Percentiles rank a stretch among this genome's conserved stretches.
Conservation (phyloP, 1,140 invertebrate species). For the roundworm (Caenorhabditis elegans) region WBcel235 BX284605.5:13198001-13198500, state of each 20-base stretch:
- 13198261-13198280: neutral
- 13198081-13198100: no score
- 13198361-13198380: slow-evolving; percentile 43
- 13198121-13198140: no score
- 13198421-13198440: slow-evolving; percentile 50
- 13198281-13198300: neutral
- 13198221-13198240: no score
- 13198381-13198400: slow-evolving; percentile 26
- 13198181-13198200: no score
- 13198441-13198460: slow-evolving; percentile 55
- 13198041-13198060: no score
- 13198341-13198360: slow-evolving; percentile 45
- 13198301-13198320: neutral
- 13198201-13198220: no score
- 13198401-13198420: slow-evolving; percentile 31
- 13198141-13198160: no score
- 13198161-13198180: no score
- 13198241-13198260: slow-evolving; percentile 7
- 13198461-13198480: slow-evolving; percentile 43
- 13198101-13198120: no score
- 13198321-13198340: slow-evolving; percentile 44
- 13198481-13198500: slow-evolving; percentile 44
- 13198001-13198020: neutral
- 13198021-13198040: no score
- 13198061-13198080: no score